Conservation (phyloP, 2,113 vertebrate species). For the Lethenteron reissneri region DNA sequence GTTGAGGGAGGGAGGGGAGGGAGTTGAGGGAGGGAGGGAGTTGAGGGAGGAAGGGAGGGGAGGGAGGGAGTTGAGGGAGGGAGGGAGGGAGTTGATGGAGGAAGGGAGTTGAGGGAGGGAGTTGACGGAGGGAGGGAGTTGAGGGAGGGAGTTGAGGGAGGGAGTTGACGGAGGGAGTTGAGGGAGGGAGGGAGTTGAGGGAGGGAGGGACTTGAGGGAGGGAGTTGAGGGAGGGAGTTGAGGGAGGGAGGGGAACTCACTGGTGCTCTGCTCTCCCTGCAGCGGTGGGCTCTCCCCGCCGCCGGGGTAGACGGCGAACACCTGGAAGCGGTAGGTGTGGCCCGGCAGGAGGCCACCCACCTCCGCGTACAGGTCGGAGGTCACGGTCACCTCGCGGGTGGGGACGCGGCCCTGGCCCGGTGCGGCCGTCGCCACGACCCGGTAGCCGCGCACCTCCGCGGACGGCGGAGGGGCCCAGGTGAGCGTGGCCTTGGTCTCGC, state of each 20-base stretch:
- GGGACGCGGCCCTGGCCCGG: conserved; percentile 29
- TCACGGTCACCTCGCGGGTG: conserved; percentile 35
- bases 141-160: no score
- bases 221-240: conserved; percentile 38
- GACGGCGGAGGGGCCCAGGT: conserved; percentile 43
- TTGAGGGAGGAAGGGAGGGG: no score
- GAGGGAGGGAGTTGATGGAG: no score
- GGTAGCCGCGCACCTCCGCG: conserved; percentile 38
- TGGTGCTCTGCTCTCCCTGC: conserved; percentile 48
- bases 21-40: no score
- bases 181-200: no score
- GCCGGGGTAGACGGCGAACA: conserved; percentile 35
- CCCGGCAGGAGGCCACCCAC: conserved; percentile 44
- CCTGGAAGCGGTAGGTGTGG: conserved; percentile 53
- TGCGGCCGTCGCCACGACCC: conserved; percentile 38
- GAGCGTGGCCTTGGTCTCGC: conserved; percentile 56
- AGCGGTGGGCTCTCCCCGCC: conserved; percentile 55
- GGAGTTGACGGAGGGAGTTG: no score
- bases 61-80: no score
- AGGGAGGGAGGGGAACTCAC: conserved; percentile 26
- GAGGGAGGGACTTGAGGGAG: conserved; percentile 12
- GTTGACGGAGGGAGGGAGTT: no score
- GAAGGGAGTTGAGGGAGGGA: no score
- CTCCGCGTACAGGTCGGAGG: conserved; percentile 44
- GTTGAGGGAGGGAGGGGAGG: no score